phyloP scores from a whole-genome alignment of 2,113 vertebrate species.

The Microtus oregoni region DNA sequence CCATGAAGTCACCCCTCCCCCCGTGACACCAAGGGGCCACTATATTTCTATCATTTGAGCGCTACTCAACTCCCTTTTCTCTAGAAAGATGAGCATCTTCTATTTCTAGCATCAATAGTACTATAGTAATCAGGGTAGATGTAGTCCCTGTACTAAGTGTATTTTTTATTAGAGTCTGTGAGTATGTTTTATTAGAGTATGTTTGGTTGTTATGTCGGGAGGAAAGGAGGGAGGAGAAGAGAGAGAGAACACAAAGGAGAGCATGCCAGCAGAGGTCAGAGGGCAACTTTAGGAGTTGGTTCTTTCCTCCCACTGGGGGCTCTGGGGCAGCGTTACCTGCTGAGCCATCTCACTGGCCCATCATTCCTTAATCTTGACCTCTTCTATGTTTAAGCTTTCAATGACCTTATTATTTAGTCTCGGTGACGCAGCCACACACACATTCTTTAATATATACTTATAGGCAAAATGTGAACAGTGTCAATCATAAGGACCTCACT shows the following conservation, averaged over 20 bases:
- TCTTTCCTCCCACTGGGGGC: not conserved
- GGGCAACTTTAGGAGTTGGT: not conserved
- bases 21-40: fast-evolving
- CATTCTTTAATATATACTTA: not conserved
- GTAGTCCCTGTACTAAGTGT: not conserved
- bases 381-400: not conserved
- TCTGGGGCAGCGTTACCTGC: not conserved
- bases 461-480: not conserved
- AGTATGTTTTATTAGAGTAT: not conserved
- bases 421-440: not conserved
- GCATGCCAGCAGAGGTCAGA: not conserved
- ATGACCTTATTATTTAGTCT: not conserved
- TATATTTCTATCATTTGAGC: not conserved
- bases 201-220: not conserved
- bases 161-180: not conserved
- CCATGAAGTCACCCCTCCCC: not conserved
- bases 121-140: not conserved
- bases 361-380: not conserved
- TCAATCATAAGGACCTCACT: not conserved
- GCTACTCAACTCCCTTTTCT: not conserved
- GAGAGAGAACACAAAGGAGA: not conserved
- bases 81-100: not conserved
- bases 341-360: not conserved
- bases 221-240: not conserved
- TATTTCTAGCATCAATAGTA: not conserved